phyloP scores from a whole-genome alignment of 1,140 invertebrate genomes.

The Drosophila fuyamai region DNA sequence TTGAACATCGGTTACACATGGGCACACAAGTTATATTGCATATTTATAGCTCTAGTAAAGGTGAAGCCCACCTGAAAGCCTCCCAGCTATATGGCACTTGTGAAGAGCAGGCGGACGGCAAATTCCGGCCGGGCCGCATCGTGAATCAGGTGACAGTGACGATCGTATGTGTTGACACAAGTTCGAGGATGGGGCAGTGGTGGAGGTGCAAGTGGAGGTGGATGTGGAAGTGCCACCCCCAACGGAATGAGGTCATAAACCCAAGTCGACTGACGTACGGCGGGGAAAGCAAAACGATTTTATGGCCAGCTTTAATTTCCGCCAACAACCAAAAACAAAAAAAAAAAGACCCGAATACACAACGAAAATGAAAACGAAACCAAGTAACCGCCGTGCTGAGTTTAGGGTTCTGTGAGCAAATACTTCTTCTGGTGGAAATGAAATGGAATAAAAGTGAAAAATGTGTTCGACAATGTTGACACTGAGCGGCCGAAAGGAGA shows the following conservation, averaged over 20 bases:
- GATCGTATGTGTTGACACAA: constrained; percentile 67
- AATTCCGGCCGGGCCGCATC: constrained; percentile 4
- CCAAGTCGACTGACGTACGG: constrained; percentile 39
- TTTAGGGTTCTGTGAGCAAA: constrained; percentile 57
- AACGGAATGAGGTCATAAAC: constrained; percentile 73
- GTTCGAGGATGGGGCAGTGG: constrained; percentile 4
- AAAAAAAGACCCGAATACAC: constrained; percentile 32
- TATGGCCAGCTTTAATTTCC: constrained; percentile 68
- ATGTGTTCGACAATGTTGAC: constrained; percentile 62
- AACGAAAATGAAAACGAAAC: constrained; percentile 54
- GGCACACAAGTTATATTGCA: constrained; percentile 3
- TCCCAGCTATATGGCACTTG: constrained; percentile 42
- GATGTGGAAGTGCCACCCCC: constrained; percentile 56
- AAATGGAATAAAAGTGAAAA: constrained; percentile 74
- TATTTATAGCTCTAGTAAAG: constrained; percentile 10
- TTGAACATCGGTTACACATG: neutral
- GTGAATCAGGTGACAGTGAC: constrained; percentile 76
- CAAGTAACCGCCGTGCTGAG: constrained; percentile 18
- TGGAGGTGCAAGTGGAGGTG: constrained; percentile 1
- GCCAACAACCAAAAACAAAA: constrained; percentile 31
- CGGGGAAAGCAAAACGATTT: constrained; percentile 39
- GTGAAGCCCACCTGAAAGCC: constrained; percentile 34
- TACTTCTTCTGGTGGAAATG: constrained; percentile 46
- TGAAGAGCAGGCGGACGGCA: constrained; percentile 27
- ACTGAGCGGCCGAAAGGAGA: constrained; percentile 41